phyloP scores from a whole-genome alignment of 2,888 invertebrate genomes.

The Anagyrus pseudococci region DNA sequence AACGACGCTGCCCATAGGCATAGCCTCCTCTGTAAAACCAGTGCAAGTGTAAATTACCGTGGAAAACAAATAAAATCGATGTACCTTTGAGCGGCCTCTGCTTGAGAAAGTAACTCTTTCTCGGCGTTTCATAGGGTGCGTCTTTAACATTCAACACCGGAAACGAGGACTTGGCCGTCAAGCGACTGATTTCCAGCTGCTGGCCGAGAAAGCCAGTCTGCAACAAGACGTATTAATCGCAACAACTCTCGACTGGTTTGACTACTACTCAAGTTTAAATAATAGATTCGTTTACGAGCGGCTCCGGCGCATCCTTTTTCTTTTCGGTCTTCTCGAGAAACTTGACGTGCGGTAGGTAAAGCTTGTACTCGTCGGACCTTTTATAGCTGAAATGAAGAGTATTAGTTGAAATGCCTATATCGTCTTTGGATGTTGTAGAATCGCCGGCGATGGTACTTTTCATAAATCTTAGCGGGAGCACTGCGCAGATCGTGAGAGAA shows the following conservation, averaged over 20 bases:
- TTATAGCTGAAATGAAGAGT: conserved; percentile 8
- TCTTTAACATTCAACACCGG: conserved; percentile 26
- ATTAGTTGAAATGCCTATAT: neutral
- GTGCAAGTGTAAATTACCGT: neutral
- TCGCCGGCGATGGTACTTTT: neutral
- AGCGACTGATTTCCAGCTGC: conserved; percentile 59
- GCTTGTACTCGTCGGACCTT: conserved; percentile 61
- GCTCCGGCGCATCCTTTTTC: conserved; percentile 66
- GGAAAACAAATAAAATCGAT: neutral
- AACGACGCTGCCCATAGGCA: conserved; percentile 32
- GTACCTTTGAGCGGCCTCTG: conserved; percentile 39
- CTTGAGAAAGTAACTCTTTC: conserved; percentile 28
- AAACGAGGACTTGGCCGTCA: conserved; percentile 50
- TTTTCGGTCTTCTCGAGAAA: conserved; percentile 70
- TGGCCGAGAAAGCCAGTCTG: conserved; percentile 67
- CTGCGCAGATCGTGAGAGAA: neutral
- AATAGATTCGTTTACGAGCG: conserved; percentile 63
- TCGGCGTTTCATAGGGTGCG: conserved; percentile 12
- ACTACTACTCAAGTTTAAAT: conserved; percentile 1
- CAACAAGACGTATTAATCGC: conserved; percentile 25
- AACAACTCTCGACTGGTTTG: no score
- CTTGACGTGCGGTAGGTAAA: conserved; percentile 70
- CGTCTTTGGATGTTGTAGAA: neutral
- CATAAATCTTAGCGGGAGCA: neutral
- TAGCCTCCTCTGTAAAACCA: conserved; percentile 1